phyloP scores from a whole-genome alignment of 30 jellyfish, hydroid and myxozoan species.

The Sanderia malayensis region DNA sequence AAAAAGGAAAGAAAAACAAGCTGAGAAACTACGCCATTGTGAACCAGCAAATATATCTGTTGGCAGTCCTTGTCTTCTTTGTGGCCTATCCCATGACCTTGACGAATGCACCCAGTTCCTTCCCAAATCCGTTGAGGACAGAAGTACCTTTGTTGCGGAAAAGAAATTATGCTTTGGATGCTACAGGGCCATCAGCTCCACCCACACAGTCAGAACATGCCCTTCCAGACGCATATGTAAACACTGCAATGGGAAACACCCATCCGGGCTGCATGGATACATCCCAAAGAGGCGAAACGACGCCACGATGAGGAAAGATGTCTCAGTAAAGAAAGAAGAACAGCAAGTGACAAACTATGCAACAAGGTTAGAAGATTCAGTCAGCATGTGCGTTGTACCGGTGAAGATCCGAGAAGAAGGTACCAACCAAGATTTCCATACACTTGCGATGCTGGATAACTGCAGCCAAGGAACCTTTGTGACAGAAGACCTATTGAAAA shows the following conservation, averaged over 20 bases:
- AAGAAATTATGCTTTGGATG: constrained; percentile 16
- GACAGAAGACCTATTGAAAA: constrained; percentile 1
- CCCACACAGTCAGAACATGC: constrained; percentile 20
- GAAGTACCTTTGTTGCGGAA: neutral
- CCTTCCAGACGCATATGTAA: constrained; percentile 11
- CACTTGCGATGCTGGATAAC: constrained; percentile 17
- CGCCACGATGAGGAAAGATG: too few species aligned
- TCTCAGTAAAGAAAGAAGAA: neutral
- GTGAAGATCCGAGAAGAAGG: constrained; percentile 14
- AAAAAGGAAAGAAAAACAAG: neutral
- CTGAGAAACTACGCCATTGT: constrained; percentile 1
- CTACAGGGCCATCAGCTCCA: constrained; percentile 1
- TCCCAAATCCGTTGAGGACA: constrained; percentile 4
- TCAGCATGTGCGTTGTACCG: constrained; percentile 30
- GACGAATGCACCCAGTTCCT: constrained; percentile 22
- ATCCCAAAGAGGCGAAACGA: too few species aligned
- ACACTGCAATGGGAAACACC: constrained; percentile 25
- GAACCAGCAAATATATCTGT: constrained; percentile 7
- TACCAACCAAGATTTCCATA: neutral
- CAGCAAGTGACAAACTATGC: constrained; percentile 3
- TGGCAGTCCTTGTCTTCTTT: constrained; percentile 4
- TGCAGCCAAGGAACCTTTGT: constrained; percentile 41
- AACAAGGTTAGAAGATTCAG: neutral
- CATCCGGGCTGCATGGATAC: constrained; percentile 57
- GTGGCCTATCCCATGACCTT: constrained; percentile 15